Evolutionary conservation across 2,888 invertebrate genomes (phyloP), one percentile per base, ranked within the genome.

Genomic region (Pristionchus mayeri): DNA sequence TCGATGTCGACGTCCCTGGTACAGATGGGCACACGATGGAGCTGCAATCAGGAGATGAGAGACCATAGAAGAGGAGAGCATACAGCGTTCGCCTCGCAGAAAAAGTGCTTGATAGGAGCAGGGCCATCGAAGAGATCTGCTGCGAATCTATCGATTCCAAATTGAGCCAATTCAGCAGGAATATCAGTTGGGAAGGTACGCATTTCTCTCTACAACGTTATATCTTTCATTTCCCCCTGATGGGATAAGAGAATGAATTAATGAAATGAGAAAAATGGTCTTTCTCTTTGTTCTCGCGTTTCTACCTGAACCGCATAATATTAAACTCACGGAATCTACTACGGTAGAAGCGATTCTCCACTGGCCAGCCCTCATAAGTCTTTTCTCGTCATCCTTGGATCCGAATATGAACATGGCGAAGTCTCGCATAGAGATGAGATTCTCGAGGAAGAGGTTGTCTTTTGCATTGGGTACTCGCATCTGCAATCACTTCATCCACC

Each of bases 381-480:
- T 60, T 18, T 84, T 34, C 54, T 90, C 89, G 80, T 91, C 91
- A 76, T 27, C 27, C 24, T 82, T 82, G 6, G 40, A 44, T 24
- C 88, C 87, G 79, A 90, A 91, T 34, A 91, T 88, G 80, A 91
- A 90, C 85, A 91, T 90, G 11, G 85, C 37, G 34, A 88, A 76
- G 85, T 91, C 91, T n/a, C 91, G 85, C 3, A 18, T 18, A 9
- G 86, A 84, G 16, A 91, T 79, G 30, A 87, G 80, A 83, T 88
- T 88, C 86, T 90, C 90, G 16, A 91, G 76, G 24, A 75, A 85
- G 50, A 60, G 82, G 34, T 87, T 67, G 1, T 87, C 86, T 18
- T 85, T 82, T 27, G 57, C 37, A 24, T 84, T 52, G 16, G 85
- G 85, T 3, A 89, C 44, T 27, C 67, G 24, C 80, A 89, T 86